phyloP scores from a whole-genome alignment of 1,140 invertebrate genomes.

The Nasonia longicornis region DNA sequence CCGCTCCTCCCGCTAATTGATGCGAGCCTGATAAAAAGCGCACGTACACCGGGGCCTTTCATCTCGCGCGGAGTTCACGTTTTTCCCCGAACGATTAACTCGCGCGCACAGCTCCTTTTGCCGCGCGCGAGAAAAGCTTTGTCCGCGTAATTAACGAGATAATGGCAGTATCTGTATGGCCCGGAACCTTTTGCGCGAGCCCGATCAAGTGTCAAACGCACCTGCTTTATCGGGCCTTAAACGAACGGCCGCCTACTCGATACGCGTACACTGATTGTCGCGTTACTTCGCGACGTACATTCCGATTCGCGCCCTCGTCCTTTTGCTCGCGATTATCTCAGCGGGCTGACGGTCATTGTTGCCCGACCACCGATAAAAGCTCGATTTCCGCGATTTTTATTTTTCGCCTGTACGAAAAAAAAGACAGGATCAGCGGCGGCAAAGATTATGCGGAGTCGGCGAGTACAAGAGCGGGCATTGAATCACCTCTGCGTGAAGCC shows the following conservation, averaged over 20 bases:
- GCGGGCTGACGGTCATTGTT: neutral
- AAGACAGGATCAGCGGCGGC: too few relatives aligned
- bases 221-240: neutral
- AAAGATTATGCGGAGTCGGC: neutral
- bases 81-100: neutral
- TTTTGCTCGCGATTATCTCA: neutral
- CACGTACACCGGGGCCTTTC: neutral
- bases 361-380: too few relatives aligned
- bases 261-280: neutral
- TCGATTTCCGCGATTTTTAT: too few relatives aligned
- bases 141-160: constrained; percentile 2
- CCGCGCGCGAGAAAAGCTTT: neutral
- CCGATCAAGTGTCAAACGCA: neutral
- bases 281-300: neutral
- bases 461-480: neutral
- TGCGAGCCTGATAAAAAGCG: neutral
- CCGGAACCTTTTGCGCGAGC: neutral
- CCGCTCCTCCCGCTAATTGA: neutral
- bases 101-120: neutral
- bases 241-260: neutral
- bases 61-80: neutral
- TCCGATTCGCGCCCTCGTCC: neutral
- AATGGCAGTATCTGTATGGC: neutral
- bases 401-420: too few relatives aligned
- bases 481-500: too few relatives aligned